phyloP scores from a whole-genome alignment of 2,113 vertebrate genomes.

The Chionodraco myersi region DNA sequence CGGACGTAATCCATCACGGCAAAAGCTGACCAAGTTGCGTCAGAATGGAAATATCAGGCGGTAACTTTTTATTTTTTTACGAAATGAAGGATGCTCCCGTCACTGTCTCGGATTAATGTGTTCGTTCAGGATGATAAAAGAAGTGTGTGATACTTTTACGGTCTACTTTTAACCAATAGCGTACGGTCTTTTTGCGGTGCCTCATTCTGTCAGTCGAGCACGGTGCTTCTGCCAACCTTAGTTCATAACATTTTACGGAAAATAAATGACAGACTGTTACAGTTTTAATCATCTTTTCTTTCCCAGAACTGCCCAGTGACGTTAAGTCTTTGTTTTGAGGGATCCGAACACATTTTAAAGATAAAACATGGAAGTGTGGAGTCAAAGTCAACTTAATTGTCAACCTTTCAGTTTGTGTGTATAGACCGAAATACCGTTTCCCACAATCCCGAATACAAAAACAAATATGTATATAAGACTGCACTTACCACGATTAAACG shows the following conservation, averaged over 20 bases:
- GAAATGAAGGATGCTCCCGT: neutral
- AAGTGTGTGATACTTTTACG: neutral
- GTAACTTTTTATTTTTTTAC: neutral
- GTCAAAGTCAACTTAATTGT: no score
- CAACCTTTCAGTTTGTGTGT: no score
- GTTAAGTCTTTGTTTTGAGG: neutral
- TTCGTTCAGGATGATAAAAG: constrained; percentile 5
- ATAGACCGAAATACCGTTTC: no score
- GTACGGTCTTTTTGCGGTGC: neutral
- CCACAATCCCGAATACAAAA: no score
- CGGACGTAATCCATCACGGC: constrained; percentile 24
- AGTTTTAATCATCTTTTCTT: neutral
- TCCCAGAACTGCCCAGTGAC: neutral
- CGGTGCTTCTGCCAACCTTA: neutral
- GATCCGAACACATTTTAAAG: neutral
- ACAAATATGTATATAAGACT: no score
- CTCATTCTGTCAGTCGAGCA: constrained; percentile 47
- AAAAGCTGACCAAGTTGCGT: constrained; percentile 34
- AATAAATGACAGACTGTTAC: neutral
- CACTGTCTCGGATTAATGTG: constrained; percentile 4
- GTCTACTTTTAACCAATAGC: constrained; percentile 3
- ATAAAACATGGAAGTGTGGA: neutral
- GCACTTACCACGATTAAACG: no score
- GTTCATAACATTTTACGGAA: neutral
- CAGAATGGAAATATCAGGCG: constrained; percentile 6